A percentile compares a stretch with the other conserved stretches of the same genome.
These are phyloP conservation scores for Pagetopsis macropterus DNA, from an alignment of 2,797 vertebrate genomes.

Conservation along the genomic window DNA sequence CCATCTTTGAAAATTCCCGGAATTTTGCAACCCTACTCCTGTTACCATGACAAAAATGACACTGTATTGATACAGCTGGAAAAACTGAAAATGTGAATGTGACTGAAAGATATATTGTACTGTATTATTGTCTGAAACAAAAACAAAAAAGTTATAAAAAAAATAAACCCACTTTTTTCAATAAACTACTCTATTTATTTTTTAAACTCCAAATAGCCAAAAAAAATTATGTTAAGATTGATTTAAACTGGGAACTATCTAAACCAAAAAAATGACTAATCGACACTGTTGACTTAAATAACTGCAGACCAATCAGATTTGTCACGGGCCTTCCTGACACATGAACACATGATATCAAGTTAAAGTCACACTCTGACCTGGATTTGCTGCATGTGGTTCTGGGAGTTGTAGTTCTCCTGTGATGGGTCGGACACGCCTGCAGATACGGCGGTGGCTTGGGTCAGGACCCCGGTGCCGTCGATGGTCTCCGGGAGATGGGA, in stretches of 20 bases:
- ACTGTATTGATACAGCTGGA: too few species aligned
- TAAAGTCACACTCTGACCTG: constrained; percentile 83
- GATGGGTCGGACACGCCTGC: constrained; percentile 91
- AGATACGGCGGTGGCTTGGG: constrained; percentile 91
- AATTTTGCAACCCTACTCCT: too few species aligned
- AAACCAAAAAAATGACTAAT: neutral
- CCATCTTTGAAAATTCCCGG: too few species aligned
- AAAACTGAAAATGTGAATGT: too few species aligned
- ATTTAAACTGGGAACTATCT: neutral
- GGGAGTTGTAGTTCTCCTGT: constrained; percentile 86
- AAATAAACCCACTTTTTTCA: too few species aligned
- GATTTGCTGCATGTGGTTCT: constrained; percentile 96
- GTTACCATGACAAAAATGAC: too few species aligned
- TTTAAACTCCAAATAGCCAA: too few species aligned
- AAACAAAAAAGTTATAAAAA: too few species aligned
- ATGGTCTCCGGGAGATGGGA: constrained; percentile 95
- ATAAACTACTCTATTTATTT: too few species aligned
- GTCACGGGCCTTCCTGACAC: neutral
- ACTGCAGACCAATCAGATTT: too few species aligned
- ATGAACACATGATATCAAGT: neutral
- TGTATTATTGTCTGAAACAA: too few species aligned
- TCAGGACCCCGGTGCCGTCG: constrained; percentile 95
- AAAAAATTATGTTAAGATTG: neutral
- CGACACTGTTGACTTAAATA: neutral
- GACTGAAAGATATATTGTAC: too few species aligned